Percentiles rank a stretch among this genome's conserved stretches.
These are phyloP conservation scores for Dasypus novemcinctus DNA, from an alignment of 2,113 vertebrate species.

Conservation along the genomic window DNA sequence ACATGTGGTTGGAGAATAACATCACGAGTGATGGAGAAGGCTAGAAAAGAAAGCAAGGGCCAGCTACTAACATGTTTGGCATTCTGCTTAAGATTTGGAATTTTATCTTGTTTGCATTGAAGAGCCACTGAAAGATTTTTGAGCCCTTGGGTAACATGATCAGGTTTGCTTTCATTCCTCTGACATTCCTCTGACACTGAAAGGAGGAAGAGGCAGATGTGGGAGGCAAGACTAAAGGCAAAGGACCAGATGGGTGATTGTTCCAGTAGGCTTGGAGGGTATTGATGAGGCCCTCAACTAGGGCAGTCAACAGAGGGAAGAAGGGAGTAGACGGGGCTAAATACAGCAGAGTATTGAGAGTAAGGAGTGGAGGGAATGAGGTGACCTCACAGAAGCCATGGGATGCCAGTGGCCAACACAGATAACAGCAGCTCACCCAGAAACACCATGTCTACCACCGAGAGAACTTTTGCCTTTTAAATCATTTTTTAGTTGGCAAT, in stretches of 20 bases:
- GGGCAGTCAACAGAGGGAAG: background rate
- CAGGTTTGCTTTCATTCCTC: background rate
- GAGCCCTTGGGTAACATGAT: background rate
- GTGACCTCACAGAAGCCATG: background rate
- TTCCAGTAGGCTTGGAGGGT: background rate
- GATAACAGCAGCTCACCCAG: too few species aligned
- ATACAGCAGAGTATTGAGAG: accelerated
- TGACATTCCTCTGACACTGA: background rate
- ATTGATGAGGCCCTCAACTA: background rate
- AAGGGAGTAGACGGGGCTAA: background rate
- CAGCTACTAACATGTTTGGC: background rate
- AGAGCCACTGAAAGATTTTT: background rate
- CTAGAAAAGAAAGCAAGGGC: background rate
- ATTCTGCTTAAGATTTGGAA: background rate
- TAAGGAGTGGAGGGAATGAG: background rate
- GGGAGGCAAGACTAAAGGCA: background rate
- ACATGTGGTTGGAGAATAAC: background rate
- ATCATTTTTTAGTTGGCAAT: background rate
- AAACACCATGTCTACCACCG: background rate
- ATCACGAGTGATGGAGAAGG: background rate
- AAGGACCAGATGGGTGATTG: background rate
- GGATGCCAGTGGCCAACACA: background rate
- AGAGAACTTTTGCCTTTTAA: background rate
- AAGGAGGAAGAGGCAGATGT: background rate
- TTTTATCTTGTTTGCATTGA: background rate